Percentiles rank a stretch among this genome's conserved stretches.
Evolutionary conservation across 2,888 invertebrate species (phyloP).

Genomic region (Tetrapedia diversipes): DNA sequence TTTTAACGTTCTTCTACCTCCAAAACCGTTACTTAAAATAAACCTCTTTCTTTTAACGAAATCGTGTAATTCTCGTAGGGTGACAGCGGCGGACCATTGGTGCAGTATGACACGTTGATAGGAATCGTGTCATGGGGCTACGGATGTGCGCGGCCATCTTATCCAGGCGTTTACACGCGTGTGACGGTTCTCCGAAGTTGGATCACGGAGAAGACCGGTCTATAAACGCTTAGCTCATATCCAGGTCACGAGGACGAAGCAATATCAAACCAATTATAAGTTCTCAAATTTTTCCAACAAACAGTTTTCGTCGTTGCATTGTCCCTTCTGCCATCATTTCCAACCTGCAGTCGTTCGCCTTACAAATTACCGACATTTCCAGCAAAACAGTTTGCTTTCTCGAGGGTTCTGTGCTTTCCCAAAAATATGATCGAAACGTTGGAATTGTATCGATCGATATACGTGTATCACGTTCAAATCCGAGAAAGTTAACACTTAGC

Average conservation of each 20-base stretch:
- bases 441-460: too few relatives aligned
- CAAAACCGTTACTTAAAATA: too few relatives aligned
- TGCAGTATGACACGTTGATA: slow-evolving; percentile 81
- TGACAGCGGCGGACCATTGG: slow-evolving; percentile 85
- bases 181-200: slow-evolving; percentile 76
- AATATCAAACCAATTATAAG: neutral
- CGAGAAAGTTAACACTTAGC: too few relatives aligned
- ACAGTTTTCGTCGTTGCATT: neutral
- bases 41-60: too few relatives aligned
- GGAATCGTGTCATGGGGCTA: slow-evolving; percentile 85
- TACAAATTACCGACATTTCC: too few relatives aligned
- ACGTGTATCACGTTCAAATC: too few relatives aligned
- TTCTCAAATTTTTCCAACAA: slow-evolving; percentile 3
- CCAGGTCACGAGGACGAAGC: neutral
- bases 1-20: too few relatives aligned
- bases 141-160: slow-evolving; percentile 83
- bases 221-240: slow-evolving; percentile 24
- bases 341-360: too few relatives aligned
- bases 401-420: too few relatives aligned
- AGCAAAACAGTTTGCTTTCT: too few relatives aligned
- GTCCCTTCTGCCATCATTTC: neutral
- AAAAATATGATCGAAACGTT: too few relatives aligned
- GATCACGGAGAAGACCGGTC: slow-evolving; percentile 65
- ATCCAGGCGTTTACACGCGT: slow-evolving; percentile 85
- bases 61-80: slow-evolving; percentile 78